A percentile compares a stretch with the other conserved stretches of the same genome.
These are phyloP conservation scores for Azorinus chamasolen DNA, from an alignment of 2,888 invertebrate species.

Conservation along the genomic window DNA sequence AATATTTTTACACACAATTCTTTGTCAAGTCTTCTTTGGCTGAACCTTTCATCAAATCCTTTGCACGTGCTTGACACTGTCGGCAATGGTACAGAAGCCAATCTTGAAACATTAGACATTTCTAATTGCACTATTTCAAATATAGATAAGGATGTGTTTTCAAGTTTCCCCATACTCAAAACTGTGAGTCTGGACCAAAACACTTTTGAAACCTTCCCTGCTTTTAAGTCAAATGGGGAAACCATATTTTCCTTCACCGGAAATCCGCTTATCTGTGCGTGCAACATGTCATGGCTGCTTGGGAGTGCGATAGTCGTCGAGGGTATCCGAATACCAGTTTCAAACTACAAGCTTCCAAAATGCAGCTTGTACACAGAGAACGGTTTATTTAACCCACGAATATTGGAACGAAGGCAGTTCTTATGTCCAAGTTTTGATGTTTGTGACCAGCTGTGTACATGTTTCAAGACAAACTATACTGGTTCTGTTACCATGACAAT, in stretches of 20 bases:
- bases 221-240: slow-evolving; percentile 35
- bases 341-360: slow-evolving; percentile 50
- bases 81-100: slow-evolving; percentile 2
- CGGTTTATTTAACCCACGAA: slow-evolving; percentile 23
- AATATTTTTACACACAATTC: slow-evolving; percentile 22
- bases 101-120: slow-evolving; percentile 31
- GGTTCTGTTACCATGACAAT: slow-evolving; percentile 33
- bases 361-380: slow-evolving; percentile 57
- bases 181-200: slow-evolving; percentile 50
- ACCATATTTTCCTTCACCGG: slow-evolving; percentile 41
- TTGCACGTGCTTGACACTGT: slow-evolving; percentile 17
- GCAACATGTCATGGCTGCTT: slow-evolving; percentile 65
- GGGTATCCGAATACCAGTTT: slow-evolving; percentile 6
- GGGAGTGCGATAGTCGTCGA: slow-evolving; percentile 32
- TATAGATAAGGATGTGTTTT: slow-evolving; percentile 34
- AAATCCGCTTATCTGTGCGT: slow-evolving; percentile 63
- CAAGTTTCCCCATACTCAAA: slow-evolving; percentile 41
- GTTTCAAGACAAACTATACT: slow-evolving; percentile 36
- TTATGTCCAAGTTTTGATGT: slow-evolving; percentile 45
- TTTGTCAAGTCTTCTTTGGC: slow-evolving; percentile 15
- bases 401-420: slow-evolving; percentile 50
- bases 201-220: slow-evolving; percentile 51
- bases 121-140: slow-evolving; percentile 33
- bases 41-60: slow-evolving; percentile 45
- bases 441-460: slow-evolving; percentile 56